Evolutionary conservation across 2,888 invertebrate species (phyloP).

Genomic region (Cataglyphis livida): DNA sequence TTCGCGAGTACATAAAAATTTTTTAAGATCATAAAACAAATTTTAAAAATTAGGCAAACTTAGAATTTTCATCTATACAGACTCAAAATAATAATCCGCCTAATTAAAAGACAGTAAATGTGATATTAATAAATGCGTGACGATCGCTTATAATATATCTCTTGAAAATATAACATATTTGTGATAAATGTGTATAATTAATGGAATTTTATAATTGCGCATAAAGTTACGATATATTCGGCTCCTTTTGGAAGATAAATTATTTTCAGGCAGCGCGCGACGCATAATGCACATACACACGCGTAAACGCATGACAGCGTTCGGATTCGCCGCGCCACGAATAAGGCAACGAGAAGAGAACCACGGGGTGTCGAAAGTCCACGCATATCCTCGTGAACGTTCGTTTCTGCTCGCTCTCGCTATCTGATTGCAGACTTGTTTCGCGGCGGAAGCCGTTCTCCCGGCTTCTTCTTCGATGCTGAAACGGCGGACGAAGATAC

Average conservation of each 20-base stretch:
- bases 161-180: constrained; percentile 17
- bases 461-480: constrained; percentile 38
- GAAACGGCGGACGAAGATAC: constrained; percentile 28
- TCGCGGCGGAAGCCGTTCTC: constrained; percentile 52
- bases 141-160: neutral
- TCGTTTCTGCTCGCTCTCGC: constrained; percentile 43
- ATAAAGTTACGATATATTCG: constrained; percentile 26
- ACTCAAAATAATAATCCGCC: neutral
- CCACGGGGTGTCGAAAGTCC: constrained; percentile 52
- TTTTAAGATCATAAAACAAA: neutral
- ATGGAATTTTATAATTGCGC: constrained; percentile 35
- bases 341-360: constrained; percentile 45
- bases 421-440: constrained; percentile 53
- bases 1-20: neutral
- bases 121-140: neutral
- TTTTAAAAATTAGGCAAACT: neutral
- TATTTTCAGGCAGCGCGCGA: constrained; percentile 24
- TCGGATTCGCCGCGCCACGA: constrained; percentile 7
- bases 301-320: constrained; percentile 4
- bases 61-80: constrained; percentile 2
- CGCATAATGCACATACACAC: neutral
- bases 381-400: constrained; percentile 37
- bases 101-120: neutral
- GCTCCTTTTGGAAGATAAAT: constrained; percentile 19
- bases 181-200: constrained; percentile 37